Evolutionary conservation across 2,888 invertebrate genomes (phyloP), one percentile per base, ranked within the genome.

Genomic region (Lepidochitona cinerea): DNA sequence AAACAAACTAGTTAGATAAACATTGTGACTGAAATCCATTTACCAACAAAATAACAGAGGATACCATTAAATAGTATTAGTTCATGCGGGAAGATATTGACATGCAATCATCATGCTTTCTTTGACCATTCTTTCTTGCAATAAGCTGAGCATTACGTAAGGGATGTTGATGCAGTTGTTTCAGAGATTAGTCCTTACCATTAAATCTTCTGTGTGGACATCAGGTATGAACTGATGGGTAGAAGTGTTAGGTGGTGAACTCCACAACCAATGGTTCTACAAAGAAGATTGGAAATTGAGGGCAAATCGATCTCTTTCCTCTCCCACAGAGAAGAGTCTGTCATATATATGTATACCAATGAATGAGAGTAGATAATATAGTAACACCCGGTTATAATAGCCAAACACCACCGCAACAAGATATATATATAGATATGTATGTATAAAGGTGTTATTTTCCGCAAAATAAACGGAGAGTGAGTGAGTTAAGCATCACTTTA

Each of bases 261-360:
- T 85, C 85, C 85, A 87, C 80, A 85, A 82, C 87, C 86, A 87
- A 77, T 83, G 83, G 81, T 85, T 86, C 85, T 87, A 87, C 79
- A 87, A 84, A 67, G 82, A 83, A 81, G 80, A 79, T 76, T 70
- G 71, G 65, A 59, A 59, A 59, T 29, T 59, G 59, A 36, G 37
- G n/a, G 37, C 37, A 66, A 23, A 36, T 23, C 49, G n/a, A 49
- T 49, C 49, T 23, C 49, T 49, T 18, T 49, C 49, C 49, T 23
- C 49, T 49, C 49, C 49, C 49, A 18, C 49, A n/a, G 49, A 49
- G 49, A 23, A 49, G 49, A 49, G 23, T 49, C n/a, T n/a, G n/a
- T n/a, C n/a, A n/a, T n/a, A n/a, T n/a, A n/a, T n/a, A n/a, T n/a
- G n/a, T n/a, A n/a, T n/a, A n/a, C n/a, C n/a, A n/a, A n/a, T n/a